phyloP scores from a whole-genome alignment of 2,113 vertebrate genomes.

The Oncorhynchus keta region DNA sequence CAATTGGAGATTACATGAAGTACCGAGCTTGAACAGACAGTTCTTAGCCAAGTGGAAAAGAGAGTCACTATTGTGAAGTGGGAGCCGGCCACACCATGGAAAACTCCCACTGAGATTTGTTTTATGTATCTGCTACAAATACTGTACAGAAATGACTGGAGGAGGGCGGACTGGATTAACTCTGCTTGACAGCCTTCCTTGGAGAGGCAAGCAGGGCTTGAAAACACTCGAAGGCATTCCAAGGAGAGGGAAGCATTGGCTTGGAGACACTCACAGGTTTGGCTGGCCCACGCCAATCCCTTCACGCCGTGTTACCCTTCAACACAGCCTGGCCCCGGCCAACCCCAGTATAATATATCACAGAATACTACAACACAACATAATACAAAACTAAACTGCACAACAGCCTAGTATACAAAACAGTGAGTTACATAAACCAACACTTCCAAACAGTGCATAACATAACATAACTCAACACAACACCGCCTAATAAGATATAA shows the following conservation, averaged over 20 bases:
- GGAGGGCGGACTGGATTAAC: background rate
- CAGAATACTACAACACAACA: background rate
- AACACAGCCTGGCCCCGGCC: conserved; percentile 12
- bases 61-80: background rate
- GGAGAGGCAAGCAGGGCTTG: conserved; percentile 18
- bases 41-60: background rate
- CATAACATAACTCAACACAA: too few relatives aligned
- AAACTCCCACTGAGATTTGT: conserved; percentile 3
- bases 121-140: conserved; percentile 21
- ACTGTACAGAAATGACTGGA: conserved; percentile 26
- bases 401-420: too few relatives aligned
- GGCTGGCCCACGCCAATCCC: conserved; percentile 14
- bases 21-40: too few relatives aligned
- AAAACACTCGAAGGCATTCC: conserved; percentile 36
- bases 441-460: too few relatives aligned
- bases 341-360: background rate
- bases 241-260: background rate
- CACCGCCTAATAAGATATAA: background rate
- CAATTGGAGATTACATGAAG: too few relatives aligned
- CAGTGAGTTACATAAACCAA: too few relatives aligned
- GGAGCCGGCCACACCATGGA: background rate
- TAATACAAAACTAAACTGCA: too few relatives aligned
- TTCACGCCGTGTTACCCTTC: conserved; percentile 32
- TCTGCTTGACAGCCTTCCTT: conserved; percentile 16
- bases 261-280: too few relatives aligned